phyloP scores from a whole-genome alignment of 2,113 vertebrate genomes.

The Conger conger region DNA sequence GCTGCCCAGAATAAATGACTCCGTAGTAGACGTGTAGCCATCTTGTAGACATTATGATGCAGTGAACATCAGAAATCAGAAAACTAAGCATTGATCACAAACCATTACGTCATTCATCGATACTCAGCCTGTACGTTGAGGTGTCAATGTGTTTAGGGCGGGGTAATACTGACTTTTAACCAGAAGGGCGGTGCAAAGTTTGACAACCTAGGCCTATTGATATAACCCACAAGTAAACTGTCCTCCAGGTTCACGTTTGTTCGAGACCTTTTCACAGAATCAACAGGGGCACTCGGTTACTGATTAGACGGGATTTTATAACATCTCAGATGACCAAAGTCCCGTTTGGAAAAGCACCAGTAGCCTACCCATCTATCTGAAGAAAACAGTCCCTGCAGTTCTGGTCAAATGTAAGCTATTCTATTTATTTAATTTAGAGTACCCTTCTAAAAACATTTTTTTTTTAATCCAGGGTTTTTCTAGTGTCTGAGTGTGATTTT shows the following conservation, averaged over 20 bases:
- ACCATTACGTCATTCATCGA: too few species aligned
- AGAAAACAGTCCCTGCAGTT: constrained; percentile 29
- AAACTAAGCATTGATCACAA: too few species aligned
- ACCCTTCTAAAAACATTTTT: background rate
- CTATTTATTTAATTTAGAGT: background rate
- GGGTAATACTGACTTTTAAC: background rate
- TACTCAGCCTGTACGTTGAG: too few species aligned
- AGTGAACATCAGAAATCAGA: too few species aligned
- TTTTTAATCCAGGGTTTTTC: background rate
- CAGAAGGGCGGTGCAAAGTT: background rate
- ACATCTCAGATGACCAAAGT: constrained; percentile 62
- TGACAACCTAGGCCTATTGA: background rate
- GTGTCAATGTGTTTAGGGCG: background rate
- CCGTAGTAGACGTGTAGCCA: too few species aligned
- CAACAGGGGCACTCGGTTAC: constrained; percentile 57
- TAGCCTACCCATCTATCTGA: constrained; percentile 22
- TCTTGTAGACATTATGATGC: too few species aligned
- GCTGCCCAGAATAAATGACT: too few species aligned
- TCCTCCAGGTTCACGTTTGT: background rate
- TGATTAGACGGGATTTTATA: constrained; percentile 61
- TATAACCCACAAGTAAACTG: background rate
- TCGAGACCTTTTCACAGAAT: constrained; percentile 50
- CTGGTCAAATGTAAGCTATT: constrained; percentile 47
- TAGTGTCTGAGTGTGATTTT: background rate
- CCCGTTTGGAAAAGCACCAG: constrained; percentile 38